Percentiles rank a stretch among this genome's conserved stretches.
Evolutionary conservation across 2,797 vertebrate genomes (phyloP).

Genomic region (Coendou prehensilis): DNA sequence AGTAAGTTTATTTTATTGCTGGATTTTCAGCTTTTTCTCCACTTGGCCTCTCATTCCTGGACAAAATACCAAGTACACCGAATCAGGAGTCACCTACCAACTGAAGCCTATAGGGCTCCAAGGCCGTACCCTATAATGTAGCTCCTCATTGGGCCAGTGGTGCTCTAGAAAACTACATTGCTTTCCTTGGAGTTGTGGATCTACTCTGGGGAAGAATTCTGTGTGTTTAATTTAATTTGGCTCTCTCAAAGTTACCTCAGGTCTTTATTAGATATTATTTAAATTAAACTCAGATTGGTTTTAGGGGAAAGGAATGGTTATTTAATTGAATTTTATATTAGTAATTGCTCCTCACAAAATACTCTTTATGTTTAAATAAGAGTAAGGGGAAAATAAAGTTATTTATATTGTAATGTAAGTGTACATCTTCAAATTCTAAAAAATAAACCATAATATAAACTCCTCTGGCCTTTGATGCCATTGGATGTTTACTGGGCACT

Average conservation of each 20-base stretch:
- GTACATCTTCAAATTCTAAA: slow-evolving; percentile 51
- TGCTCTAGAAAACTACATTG: neutral
- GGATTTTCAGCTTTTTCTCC: slow-evolving; percentile 45
- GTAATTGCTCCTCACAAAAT: slow-evolving; percentile 14
- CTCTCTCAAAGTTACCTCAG: neutral
- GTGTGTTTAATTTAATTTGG: slow-evolving; percentile 43
- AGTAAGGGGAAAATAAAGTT: neutral
- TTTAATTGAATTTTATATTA: slow-evolving; percentile 62
- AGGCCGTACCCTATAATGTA: neutral
- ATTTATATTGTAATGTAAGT: neutral
- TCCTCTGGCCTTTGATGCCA: slow-evolving; percentile 25
- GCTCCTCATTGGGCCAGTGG: neutral
- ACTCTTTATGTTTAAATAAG: slow-evolving; percentile 36
- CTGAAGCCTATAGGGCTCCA: neutral
- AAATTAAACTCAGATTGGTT: slow-evolving; percentile 53
- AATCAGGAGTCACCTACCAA: neutral
- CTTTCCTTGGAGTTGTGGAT: slow-evolving; percentile 32
- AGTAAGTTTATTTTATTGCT: slow-evolving; percentile 38
- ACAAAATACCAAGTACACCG: slow-evolving; percentile 1
- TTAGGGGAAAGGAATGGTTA: slow-evolving; percentile 26
- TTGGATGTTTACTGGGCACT: neutral
- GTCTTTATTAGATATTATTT: slow-evolving; percentile 20
- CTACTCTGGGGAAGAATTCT: slow-evolving; percentile 32
- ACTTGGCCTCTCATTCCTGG: neutral
- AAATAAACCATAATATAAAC: neutral